Base-by-base conservation (phyloP, 2,888 invertebrate genomes). In the Thelaira solivaga region DNA sequence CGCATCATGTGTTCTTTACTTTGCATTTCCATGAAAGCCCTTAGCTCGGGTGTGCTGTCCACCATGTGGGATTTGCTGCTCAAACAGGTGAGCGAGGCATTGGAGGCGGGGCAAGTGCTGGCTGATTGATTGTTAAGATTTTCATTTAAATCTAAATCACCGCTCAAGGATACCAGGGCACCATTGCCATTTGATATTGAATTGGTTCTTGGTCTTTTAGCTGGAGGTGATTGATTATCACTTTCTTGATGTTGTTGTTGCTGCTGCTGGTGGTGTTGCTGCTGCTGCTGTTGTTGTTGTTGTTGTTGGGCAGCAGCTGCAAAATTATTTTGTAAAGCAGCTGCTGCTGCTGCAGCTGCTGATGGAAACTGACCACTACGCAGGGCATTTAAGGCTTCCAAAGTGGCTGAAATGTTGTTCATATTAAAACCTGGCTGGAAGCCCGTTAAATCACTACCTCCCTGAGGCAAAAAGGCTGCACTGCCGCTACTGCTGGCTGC, bases 1-100 rank as follows among this genome's bases (percentile, higher is more conserved):
- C 89, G 88, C 83, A 89, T 84, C 82, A 86, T 84, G 77, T 89
- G 89, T 82, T 89, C 89, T 81, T 89, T 88, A 81, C 86, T 86
- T 79, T 89, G 89, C 89, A 89, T 89, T 43, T 89, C 89, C 86
- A 89, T 88, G 74, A 88, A 88, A 51, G 84, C 81, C 68, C 86
- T 86, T 74, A 88, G 64, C 71, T 88, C 88, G 11, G 85, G 76
- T 2, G 79, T 74, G 8, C 55, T 72, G 7, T 78, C 74, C 0
- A 59, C 1, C 3, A 39, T 75, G 16, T 68, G 61, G 41, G 76
- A 34, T 65, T 78, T 82, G 43, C 53, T 72, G 4, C 57, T 36
- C 41, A 67, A 39, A 20, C 39, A 53, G 13, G 51, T 53, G 2
- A 45, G 67, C n/a, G 49, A 49, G 4, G 57, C 31, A 22, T 62